A percentile compares a stretch with the other conserved stretches of the same genome.
Evolutionary conservation across 2,888 invertebrate genomes (phyloP).

Genomic region (Tetragonisca angustula): DNA sequence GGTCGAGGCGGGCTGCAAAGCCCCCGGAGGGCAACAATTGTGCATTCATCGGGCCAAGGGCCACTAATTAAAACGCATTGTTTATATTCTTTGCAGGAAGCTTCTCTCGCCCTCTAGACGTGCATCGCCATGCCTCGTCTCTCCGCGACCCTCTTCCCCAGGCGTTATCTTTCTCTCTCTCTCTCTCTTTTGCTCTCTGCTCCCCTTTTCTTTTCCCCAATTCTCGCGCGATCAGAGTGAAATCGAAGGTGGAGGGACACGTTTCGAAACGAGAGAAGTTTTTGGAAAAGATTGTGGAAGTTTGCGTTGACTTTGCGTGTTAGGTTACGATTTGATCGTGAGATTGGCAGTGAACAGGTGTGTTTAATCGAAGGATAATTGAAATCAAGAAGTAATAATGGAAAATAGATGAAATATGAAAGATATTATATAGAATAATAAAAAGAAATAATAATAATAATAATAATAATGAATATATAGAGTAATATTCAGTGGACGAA

Average conservation of each 20-base stretch:
- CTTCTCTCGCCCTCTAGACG: constrained; percentile 43
- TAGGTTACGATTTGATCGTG: too few relatives aligned
- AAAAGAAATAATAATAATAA: too few relatives aligned
- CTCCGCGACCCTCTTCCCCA: constrained; percentile 39
- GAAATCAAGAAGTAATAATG: too few relatives aligned
- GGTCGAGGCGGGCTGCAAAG: constrained; percentile 60
- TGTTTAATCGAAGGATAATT: too few relatives aligned
- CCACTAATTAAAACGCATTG: constrained; percentile 83
- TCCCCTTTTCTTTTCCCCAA: constrained; percentile 22
- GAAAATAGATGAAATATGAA: too few relatives aligned
- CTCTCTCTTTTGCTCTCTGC: constrained; percentile 17
- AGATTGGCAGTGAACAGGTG: too few relatives aligned
- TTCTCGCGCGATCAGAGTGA: not conserved
- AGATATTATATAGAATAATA: too few relatives aligned
- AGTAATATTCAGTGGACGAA: too few relatives aligned
- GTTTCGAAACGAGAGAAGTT: not conserved
- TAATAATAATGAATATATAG: too few relatives aligned
- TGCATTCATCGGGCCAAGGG: constrained; percentile 75
- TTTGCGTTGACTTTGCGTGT: too few relatives aligned
- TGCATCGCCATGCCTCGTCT: constrained; percentile 16
- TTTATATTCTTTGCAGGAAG: constrained; percentile 81
- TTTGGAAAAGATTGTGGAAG: too few relatives aligned
- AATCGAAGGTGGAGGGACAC: not conserved
- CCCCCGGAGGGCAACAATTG: constrained; percentile 73
- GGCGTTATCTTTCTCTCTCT: constrained; percentile 61